Evolutionary conservation across 2,113 vertebrate genomes (phyloP), one percentile per base, ranked within the genome.

Genomic region (Prunella fulvescens): DNA sequence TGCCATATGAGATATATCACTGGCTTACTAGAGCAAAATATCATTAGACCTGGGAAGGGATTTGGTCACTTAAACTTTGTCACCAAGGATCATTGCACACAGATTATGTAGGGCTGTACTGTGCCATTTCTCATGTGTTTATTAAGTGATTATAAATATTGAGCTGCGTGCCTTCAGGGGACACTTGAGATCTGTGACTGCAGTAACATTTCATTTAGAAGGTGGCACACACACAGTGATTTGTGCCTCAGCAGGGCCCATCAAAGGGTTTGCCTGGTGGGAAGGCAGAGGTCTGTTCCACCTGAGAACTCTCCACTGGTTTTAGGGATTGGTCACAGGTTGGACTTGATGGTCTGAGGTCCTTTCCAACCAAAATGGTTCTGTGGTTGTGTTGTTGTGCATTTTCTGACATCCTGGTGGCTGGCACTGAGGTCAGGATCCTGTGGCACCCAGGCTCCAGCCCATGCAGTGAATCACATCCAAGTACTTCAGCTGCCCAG

Each of bases 1-100:
- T 95, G 93, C 96, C 90, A 47, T 93, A 88, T 14, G 88, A 95
- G 90, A 94, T 96, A 90, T 25, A 96, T 93, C 92, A 96, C 84
- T 57, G 69, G 90, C 92, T 90, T 95, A 89, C 72, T 81, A 91
- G 74, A 95, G 89, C 81, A 92, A 96, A 97, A 93, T 96, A 93
- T 87, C 94, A 95, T 97, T 96, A 96, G 86, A 65, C 87, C 91
- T 94, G 60, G 92, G 26, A 94, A 96, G 95, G 65, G 90, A 97
- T 92, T 96, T 93, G 95, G 96, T 97, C 97, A 95, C 87, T 96
- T 96, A 97, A 81, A 76, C 93, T 96, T 96, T 97, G 95, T 96
- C 90, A 96, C 85, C 88, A 81, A 94, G 96, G 97, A 95, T 97
- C 96, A 93, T 83, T 97, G 95, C 93, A 82, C 87, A 92, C 37